phyloP scores from a whole-genome alignment of 1,140 invertebrate species.

The Plodia interpunctella region DNA sequence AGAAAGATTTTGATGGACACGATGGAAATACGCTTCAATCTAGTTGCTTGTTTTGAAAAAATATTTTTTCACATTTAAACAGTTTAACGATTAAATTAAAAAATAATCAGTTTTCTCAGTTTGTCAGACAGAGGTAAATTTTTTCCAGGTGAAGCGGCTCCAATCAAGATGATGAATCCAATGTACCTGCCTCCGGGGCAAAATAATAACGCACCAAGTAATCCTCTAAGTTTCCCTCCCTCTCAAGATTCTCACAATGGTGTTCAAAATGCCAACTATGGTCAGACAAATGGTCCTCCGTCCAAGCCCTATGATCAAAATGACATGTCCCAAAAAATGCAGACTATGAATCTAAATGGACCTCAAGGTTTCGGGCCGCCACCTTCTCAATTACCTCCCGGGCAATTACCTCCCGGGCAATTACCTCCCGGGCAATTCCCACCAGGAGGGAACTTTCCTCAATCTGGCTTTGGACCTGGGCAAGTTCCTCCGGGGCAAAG shows the following conservation, averaged over 20 bases:
- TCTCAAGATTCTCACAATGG: slow-evolving; percentile 65
- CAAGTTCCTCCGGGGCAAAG: slow-evolving; percentile 46
- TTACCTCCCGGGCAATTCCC: slow-evolving; percentile 46
- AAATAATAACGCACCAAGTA: slow-evolving; percentile 66
- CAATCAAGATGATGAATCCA: slow-evolving; percentile 65
- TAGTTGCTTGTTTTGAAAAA: no score
- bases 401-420: slow-evolving; percentile 62
- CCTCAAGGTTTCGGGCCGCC: slow-evolving; percentile 40
- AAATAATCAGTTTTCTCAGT: no score
- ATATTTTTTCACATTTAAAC: no score
- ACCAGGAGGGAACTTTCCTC: slow-evolving; percentile 26
- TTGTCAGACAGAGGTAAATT: no score
- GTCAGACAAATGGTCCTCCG: slow-evolving; percentile 46
- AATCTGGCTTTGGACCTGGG: slow-evolving; percentile 38
- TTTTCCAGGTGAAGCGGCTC: slow-evolving; percentile 46
- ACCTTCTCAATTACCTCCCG: slow-evolving; percentile 55
- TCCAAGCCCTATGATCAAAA: slow-evolving; percentile 38
- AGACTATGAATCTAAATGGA: slow-evolving; percentile 63
- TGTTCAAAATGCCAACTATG: slow-evolving; percentile 63
- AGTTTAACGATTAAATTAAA: no score
- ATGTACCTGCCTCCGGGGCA: slow-evolving; percentile 67
- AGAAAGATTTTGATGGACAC: no score
- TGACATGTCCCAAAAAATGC: slow-evolving; percentile 70
- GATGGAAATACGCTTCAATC: no score
- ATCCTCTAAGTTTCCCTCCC: slow-evolving; percentile 50